These are phyloP conservation scores for Lamellibrachia columna DNA, from an alignment of 2,888 invertebrate species.

Conservation along the genomic window DNA sequence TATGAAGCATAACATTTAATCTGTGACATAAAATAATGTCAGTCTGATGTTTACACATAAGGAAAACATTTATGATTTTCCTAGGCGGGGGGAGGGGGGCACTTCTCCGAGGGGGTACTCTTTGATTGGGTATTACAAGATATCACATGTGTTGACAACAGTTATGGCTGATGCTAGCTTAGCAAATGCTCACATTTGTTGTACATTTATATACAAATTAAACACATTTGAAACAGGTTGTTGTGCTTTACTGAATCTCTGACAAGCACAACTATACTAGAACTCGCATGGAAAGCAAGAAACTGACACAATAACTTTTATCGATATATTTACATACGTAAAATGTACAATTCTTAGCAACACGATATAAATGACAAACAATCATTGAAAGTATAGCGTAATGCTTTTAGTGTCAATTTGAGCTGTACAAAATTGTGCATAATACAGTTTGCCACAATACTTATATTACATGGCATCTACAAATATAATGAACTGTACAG, in stretches of 20 bases:
- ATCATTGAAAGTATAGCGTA: background rate
- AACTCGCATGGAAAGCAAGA: background rate
- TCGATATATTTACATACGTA: background rate
- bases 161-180: background rate
- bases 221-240: background rate
- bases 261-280: background rate
- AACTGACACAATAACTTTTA: background rate
- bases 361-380: background rate
- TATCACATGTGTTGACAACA: background rate
- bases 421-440: background rate
- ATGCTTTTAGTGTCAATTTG: conserved; percentile 5
- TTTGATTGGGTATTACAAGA: conserved; percentile 4
- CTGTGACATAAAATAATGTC: too few relatives aligned
- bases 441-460: background rate
- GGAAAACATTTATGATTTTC: background rate
- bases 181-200: background rate
- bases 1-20: background rate
- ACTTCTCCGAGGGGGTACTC: background rate
- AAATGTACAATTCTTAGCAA: background rate
- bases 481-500: background rate
- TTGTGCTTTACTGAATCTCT: background rate
- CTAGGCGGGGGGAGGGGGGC: background rate
- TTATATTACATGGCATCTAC: background rate
- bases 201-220: background rate
- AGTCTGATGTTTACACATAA: background rate